phyloP scores from a whole-genome alignment of 2,113 vertebrate species.

The Tenebrosternarchus preto region DNA sequence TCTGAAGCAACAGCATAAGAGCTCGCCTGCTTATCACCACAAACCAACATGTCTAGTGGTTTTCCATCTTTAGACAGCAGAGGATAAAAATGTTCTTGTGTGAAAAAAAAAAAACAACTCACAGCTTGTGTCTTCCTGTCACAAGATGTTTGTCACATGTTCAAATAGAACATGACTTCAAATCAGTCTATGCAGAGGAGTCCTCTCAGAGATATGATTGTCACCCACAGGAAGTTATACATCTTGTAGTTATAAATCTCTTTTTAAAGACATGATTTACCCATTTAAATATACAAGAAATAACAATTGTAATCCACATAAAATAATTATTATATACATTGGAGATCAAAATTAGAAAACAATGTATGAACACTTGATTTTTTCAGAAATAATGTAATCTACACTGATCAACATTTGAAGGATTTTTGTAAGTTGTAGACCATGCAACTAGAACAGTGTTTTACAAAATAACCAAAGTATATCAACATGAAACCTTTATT shows the following conservation, averaged over 20 bases:
- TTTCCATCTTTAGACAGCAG: not conserved
- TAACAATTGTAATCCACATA: not conserved
- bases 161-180: constrained; percentile 5
- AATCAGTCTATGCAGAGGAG: not conserved
- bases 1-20: no score
- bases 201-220: not conserved
- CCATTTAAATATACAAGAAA: not conserved
- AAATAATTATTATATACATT: no score
- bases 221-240: not conserved
- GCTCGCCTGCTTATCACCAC: no score
- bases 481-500: no score
- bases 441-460: no score
- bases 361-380: no score
- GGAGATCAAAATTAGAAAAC: no score
- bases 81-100: not conserved
- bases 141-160: constrained; percentile 38
- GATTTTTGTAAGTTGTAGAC: no score
- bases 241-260: not conserved
- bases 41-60: not conserved
- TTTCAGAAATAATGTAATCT: no score
- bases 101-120: not conserved
- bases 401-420: no score
- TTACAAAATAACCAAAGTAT: no score
- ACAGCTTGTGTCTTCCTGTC: constrained; percentile 11
- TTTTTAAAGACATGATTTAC: not conserved